A percentile compares a stretch with the other conserved stretches of the same genome.
phyloP scores from a whole-genome alignment of 2,797 vertebrate genomes.

The Darevskia nairensis region DNA sequence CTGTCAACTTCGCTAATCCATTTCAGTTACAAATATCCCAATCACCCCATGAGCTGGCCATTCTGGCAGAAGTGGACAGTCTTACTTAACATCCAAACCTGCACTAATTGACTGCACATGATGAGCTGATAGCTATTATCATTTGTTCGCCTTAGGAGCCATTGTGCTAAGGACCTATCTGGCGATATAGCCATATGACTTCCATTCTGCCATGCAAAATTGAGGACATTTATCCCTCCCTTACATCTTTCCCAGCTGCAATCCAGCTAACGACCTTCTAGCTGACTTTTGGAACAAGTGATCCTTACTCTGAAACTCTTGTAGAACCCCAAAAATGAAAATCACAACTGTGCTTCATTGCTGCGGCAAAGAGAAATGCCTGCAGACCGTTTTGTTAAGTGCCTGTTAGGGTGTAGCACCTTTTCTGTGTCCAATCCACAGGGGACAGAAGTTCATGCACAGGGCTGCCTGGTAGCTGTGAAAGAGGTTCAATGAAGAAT shows the following conservation, averaged over 20 bases:
- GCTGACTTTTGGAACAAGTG: background rate
- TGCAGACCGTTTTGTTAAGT: background rate
- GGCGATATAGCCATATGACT: background rate
- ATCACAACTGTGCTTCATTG: background rate
- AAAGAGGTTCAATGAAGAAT: background rate
- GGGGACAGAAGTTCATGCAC: background rate
- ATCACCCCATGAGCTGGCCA: background rate
- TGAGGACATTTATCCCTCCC: background rate
- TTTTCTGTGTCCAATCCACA: background rate
- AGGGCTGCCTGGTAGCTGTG: background rate
- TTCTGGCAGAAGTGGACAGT: background rate
- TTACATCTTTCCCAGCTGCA: too few relatives aligned
- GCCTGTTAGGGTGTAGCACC: background rate
- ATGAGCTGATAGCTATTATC: background rate
- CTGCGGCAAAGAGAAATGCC: background rate
- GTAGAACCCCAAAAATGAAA: background rate
- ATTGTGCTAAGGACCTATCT: background rate
- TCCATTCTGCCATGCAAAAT: slow-evolving; percentile 3
- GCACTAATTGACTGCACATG: background rate
- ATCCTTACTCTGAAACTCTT: background rate
- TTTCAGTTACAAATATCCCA: slow-evolving; percentile 12
- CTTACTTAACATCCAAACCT: slow-evolving; percentile 14
- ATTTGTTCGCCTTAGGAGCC: slow-evolving; percentile 13
- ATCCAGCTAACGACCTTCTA: background rate
- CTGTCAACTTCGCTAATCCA: background rate